Base-by-base conservation (phyloP, 2,113 vertebrate genomes). In the Orientallactaga bullata region DNA sequence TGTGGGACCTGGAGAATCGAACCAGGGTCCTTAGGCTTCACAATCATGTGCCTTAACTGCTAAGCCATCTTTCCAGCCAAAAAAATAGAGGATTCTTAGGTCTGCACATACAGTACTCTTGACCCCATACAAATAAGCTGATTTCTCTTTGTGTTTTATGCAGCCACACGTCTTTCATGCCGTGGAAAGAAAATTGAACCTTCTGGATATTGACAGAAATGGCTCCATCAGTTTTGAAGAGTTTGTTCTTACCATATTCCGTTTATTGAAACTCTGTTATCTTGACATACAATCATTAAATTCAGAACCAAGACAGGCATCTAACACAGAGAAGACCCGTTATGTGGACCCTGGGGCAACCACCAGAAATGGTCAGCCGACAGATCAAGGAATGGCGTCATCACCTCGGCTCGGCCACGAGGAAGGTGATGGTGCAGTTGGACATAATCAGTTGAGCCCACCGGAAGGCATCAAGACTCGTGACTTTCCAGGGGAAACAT, bases 211-310 rank as follows among this genome's bases (percentile, higher is more conserved):
- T 65, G 74, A 90, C n/a, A 82, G 35, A 8, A 30, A 94, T 13
- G 39, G 35, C 5, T 58, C 73, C 42, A 95, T 96, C 89, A 79
- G 61, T 86, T 97, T 97, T 91, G 85, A 94, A 28, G 94, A 96
- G 68, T 97, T 97, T 80, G 11, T 96, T 37, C 89, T 97, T 91
- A 37, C 81, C 61, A 63, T 95, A 69, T 97, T 96, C 78, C 94
- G 72, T 60, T 39, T 96, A 73, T 24, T 95, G 66, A 93, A 95
- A 15, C 11, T 88, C 68, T 88, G 78, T 85, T 76, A 92, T 84
- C 71, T 58, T 82, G 96, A 95, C 23, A 80, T 77, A 37, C 47
- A 80, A 3, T 88, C 85, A 55, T 66, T 93, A 76, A 87, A 71
- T 91, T 78, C 42, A 76, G 88, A 94, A 85, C n/a, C 72, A 73